phyloP scores from a whole-genome alignment of 2,113 vertebrate genomes.

The Porphyrio hochstetteri region DNA sequence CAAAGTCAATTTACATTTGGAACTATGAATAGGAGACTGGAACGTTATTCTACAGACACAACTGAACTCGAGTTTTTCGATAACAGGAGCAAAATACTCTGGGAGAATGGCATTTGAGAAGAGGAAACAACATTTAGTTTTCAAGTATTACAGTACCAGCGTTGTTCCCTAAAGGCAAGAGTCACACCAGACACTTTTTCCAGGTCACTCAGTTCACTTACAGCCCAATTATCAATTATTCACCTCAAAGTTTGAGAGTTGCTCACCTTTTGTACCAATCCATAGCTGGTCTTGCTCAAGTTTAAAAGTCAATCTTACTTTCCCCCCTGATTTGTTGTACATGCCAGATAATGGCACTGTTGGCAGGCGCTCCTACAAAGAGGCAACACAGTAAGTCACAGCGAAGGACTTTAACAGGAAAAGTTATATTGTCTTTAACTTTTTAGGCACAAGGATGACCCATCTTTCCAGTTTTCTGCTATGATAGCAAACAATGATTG shows the following conservation, averaged over 20 bases:
- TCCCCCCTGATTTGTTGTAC: constrained; percentile 98
- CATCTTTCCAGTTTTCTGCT: not conserved
- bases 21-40: not conserved
- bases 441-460: accelerated
- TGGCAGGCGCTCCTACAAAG: constrained; percentile 90
- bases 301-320: constrained; percentile 97
- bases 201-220: not conserved
- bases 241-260: not conserved
- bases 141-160: not conserved
- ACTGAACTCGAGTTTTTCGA: not conserved
- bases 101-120: not conserved
- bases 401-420: not conserved
- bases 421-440: not conserved
- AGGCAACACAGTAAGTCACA: not conserved
- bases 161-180: not conserved
- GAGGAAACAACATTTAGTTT: not conserved
- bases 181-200: not conserved
- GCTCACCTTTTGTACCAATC: constrained; percentile 97
- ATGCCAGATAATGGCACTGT: constrained; percentile 97
- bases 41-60: not conserved
- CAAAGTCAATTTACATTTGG: not conserved
- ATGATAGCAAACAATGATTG: accelerated
- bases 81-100: not conserved
- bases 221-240: not conserved
- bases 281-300: constrained; percentile 98